Evolutionary conservation across 2,113 vertebrate genomes (phyloP), one percentile per base, ranked within the genome.

Genomic region (Leucoraja erinaceus): DNA sequence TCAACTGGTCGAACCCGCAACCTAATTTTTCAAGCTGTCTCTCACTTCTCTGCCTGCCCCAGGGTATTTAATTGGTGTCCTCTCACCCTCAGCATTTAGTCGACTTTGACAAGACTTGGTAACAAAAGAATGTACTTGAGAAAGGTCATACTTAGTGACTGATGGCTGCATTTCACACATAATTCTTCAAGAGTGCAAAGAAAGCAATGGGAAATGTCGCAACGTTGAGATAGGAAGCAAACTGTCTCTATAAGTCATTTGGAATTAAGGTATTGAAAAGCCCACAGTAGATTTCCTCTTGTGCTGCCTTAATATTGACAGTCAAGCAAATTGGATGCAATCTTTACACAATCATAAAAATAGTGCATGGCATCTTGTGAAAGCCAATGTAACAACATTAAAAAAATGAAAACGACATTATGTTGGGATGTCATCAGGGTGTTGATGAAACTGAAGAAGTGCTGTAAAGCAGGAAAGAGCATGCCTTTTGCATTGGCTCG

Each of bases 31-130:
- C 97, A 97, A 97, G 96, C 97, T 98, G 97, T 97, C 97, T 96
- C 96, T 96, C 96, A 95, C 96, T 97, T 97, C 96, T 96, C 96
- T 97, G 97, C 97, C 96, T 96, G 94, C 95, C 96, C 95, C 96
- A 97, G 96, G 97, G 96, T 97, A 94, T 98, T 97, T 98, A 98
- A 98, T 99, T 98, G 98, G 97, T 96, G 96, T 98, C 97, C 97
- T 98, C 96, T 98, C 97, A 98, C 97, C 97, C 97, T 96, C 97
- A 96, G 95, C 94, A 96, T 95, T 94, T 95, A 97, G 6, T 90
- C 68, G 31, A 96, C 96, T 96, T 96, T 98, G 98, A 98, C 96
- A 97, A 96, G 96, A 98, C 96, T 97, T 98, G 98, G 97, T 97
- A 98, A 97, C 96, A 96, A 96, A 96, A 97, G 96, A 98, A 97